phyloP scores from a whole-genome alignment of 2,888 invertebrate species.

The Eupithecia vulgata region DNA sequence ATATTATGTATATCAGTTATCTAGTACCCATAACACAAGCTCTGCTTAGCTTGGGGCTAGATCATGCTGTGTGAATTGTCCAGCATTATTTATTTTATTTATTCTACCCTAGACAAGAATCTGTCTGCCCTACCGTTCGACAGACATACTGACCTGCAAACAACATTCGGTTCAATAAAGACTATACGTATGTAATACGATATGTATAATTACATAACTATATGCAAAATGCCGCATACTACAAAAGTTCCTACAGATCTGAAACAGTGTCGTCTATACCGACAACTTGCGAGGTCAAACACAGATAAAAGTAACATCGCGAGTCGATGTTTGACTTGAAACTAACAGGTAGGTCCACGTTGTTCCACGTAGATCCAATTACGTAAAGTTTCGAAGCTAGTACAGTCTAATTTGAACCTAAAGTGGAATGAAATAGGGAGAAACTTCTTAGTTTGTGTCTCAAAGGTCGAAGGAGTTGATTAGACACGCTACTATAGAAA shows the following conservation, averaged over 20 bases:
- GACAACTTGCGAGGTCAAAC: not conserved
- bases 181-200: too few species aligned
- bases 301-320: not conserved
- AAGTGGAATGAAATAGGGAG: not conserved
- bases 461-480: not conserved
- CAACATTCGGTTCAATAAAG: not conserved
- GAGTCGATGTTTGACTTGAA: not conserved
- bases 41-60: too few species aligned
- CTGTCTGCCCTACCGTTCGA: too few species aligned
- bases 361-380: not conserved
- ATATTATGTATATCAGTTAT: too few species aligned
- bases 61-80: too few species aligned
- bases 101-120: too few species aligned
- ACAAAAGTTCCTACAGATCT: not conserved
- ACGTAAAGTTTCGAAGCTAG: conserved; percentile 7
- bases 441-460: not conserved
- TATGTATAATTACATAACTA: too few species aligned
- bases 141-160: too few species aligned
- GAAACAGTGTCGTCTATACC: not conserved
- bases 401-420: not conserved
- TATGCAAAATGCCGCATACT: not conserved
- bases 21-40: too few species aligned
- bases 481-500: not conserved
- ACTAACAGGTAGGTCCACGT: not conserved
- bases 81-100: too few species aligned